Evolutionary conservation across 1,140 invertebrate species (phyloP), one percentile per base, ranked within the genome.

Genomic region (Sycobia sp.): DNA sequence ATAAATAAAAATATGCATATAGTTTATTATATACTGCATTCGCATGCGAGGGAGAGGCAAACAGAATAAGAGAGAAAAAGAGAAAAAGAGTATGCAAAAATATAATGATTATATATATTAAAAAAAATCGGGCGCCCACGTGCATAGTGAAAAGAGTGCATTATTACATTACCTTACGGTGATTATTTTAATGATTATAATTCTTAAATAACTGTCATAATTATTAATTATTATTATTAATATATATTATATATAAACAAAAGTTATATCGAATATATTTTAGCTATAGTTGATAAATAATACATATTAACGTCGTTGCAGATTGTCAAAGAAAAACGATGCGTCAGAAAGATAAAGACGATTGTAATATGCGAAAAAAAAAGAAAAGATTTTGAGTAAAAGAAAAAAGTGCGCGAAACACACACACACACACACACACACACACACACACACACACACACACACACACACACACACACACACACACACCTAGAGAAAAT

Each of bases 181-280:
- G 54, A 63, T 63, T 67, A 65, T 67, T 63, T 65, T 60, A 65
- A 65, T 65, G 38, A 69, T 65, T 61, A 67, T 72, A 32, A 66
- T 69, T 64, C 55, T 62, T 68, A 70, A 66, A 59, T 63, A 67
- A 66, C 46, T 69, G 69, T 68, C 61, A 59, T 56, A 69, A 67
- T 68, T 65, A 66, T 69, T 60, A 67, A 72, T 71, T 69, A 66
- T 64, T 55, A 67, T 68, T 65, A 66, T 70, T 60, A 77, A 71
- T 72, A 73, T 73, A 76, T 72, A 72, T 76, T 73, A 75, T 74
- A 76, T 76, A 75, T 76, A 77, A 79, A 78, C 73, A 80, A 73
- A 79, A 76, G 74, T 80, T 80, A 81, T 81, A 79, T 76, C 70
- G 73, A 78, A 76, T 79, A 81, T 81, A 80, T 81, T 81, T 81